phyloP scores from a whole-genome alignment of 2,113 vertebrate genomes.

The Tragulus kanchil region DNA sequence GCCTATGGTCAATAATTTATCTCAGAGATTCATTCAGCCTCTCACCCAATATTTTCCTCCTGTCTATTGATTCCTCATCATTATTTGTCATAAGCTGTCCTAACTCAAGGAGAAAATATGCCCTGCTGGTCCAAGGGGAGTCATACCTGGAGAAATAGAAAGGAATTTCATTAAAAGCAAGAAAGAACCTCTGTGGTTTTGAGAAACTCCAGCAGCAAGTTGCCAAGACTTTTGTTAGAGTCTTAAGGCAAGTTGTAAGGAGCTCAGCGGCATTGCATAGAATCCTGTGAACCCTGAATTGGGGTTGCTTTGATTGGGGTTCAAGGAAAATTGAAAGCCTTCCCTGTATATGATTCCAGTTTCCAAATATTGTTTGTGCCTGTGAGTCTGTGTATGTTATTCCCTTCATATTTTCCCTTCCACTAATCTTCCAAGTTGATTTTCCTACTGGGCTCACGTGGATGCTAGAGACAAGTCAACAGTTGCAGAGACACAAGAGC shows the following conservation, averaged over 20 bases:
- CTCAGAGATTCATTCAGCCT: conserved; percentile 92
- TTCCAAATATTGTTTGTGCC: background rate
- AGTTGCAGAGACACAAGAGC: conserved; percentile 66
- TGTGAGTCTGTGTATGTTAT: background rate
- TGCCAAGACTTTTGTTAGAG: conserved; percentile 84
- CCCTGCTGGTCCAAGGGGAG: conserved; percentile 90
- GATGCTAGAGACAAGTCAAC: background rate
- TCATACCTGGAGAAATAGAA: conserved; percentile 93
- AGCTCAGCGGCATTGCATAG: background rate
- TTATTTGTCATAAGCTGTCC: conserved; percentile 93
- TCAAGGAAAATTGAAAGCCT: background rate
- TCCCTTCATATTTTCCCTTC: background rate
- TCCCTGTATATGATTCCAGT: background rate
- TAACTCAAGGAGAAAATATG: conserved; percentile 91
- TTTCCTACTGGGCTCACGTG: background rate
- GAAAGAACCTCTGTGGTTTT: conserved; percentile 88
- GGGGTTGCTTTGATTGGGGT: background rate
- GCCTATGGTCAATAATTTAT: conserved; percentile 94
- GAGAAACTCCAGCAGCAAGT: conserved; percentile 88
- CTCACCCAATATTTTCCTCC: conserved; percentile 91
- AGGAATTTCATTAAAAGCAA: conserved; percentile 93
- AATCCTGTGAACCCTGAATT: background rate
- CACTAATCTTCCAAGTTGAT: background rate
- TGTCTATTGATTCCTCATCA: conserved; percentile 92
- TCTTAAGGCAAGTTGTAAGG: conserved; percentile 10